Percentiles rank a stretch among this genome's conserved stretches.
Conservation (phyloP, 2,113 vertebrate genomes). For the Chaetorhynchus papuensis region DNA sequence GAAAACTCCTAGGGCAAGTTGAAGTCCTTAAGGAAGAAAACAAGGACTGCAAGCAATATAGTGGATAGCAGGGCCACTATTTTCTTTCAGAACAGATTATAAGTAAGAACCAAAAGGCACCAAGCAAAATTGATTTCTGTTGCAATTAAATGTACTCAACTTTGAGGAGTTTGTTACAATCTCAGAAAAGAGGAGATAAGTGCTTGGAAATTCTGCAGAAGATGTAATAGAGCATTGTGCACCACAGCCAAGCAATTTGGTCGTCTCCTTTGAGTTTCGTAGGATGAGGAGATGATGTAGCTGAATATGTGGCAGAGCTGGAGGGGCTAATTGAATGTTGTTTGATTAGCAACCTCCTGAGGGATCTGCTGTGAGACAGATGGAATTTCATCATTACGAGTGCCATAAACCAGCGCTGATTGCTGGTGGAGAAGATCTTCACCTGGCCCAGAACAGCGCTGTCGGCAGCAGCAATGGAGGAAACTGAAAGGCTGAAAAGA, state of each 20-base stretch:
- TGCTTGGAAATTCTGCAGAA: not conserved
- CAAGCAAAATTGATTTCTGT: conserved; percentile 23
- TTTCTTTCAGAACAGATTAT: conserved; percentile 18
- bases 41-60: not conserved
- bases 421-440: conserved; percentile 36
- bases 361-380: conserved; percentile 58
- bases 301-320: conserved; percentile 37
- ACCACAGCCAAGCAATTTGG: not conserved
- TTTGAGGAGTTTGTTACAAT: conserved; percentile 16
- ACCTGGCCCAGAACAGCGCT: conserved; percentile 8
- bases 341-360: conserved; percentile 57
- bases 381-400: conserved; percentile 34
- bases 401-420: conserved; percentile 1
- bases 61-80: not conserved
- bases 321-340: conserved; percentile 57
- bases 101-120: conserved; percentile 18
- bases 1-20: not conserved
- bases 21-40: conserved; percentile 1
- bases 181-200: conserved; percentile 14
- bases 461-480: not conserved
- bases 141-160: conserved; percentile 31
- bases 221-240: not conserved
- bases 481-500: not conserved
- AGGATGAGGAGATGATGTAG: conserved; percentile 31
- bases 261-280: not conserved